Conservation (phyloP, 2,113 vertebrate genomes). For the Butorides virescens region DNA sequence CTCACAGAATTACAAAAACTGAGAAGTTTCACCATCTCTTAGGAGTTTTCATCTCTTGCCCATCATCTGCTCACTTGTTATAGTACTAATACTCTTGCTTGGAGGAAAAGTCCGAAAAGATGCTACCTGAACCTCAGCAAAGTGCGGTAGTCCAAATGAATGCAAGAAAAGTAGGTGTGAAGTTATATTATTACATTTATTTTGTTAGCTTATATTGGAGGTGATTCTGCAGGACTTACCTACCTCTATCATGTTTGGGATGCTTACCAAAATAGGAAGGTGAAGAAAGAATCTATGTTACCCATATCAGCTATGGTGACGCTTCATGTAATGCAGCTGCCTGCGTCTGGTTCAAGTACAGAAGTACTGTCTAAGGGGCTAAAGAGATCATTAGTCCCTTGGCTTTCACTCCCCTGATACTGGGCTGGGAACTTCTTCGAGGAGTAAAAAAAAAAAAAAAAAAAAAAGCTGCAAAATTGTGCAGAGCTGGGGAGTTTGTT, state of each 20-base stretch:
- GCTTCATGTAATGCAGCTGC: neutral
- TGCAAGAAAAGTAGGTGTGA: neutral
- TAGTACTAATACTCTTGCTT: neutral
- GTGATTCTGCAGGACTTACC: neutral
- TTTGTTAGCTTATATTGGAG: neutral
- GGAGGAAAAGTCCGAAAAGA: neutral
- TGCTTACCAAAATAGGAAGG: neutral
- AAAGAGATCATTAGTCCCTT: neutral
- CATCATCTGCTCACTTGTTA: neutral
- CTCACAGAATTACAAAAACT: neutral
- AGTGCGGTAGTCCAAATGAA: neutral
- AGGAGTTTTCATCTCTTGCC: neutral
- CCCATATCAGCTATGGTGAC: accelerated
- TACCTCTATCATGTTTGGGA: neutral
- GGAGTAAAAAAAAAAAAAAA: neutral
- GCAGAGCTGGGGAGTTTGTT: neutral
- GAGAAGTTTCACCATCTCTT: neutral
- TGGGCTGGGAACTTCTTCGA: neutral
- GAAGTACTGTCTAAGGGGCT: neutral
- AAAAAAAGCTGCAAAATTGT: neutral
- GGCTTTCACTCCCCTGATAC: neutral
- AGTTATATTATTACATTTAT: neutral
- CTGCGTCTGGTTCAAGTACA: neutral
- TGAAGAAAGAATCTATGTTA: neutral
- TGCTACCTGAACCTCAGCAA: neutral